These are phyloP conservation scores for Cettia cetti DNA, from an alignment of 2,113 vertebrate species.

Conservation along the genomic window DNA sequence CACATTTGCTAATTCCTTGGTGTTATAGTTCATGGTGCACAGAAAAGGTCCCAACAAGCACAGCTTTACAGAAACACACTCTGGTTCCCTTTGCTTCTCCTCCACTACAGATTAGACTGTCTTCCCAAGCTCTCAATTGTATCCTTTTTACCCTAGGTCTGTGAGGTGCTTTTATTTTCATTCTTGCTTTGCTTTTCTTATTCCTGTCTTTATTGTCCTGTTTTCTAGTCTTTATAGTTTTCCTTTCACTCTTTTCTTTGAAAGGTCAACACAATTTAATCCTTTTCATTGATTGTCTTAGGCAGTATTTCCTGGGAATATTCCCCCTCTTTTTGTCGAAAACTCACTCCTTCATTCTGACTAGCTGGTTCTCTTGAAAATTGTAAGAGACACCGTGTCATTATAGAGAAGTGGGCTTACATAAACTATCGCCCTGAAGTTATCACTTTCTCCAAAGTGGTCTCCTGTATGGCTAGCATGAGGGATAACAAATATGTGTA, in stretches of 20 bases:
- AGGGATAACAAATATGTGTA: neutral
- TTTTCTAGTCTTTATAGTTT: no score
- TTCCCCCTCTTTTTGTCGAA: no score
- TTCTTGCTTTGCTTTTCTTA: neutral
- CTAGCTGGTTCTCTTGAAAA: no score
- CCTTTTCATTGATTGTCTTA: no score
- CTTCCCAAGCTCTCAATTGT: neutral
- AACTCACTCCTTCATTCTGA: no score
- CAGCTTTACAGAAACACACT: neutral
- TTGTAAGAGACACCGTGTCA: no score
- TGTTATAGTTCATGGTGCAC: neutral
- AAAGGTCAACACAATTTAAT: no score
- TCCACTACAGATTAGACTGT: neutral
- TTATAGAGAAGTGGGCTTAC: no score
- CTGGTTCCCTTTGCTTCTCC: neutral
- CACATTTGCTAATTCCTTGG: neutral
- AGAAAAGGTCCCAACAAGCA: neutral
- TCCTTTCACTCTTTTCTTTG: no score
- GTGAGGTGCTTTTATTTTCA: neutral
- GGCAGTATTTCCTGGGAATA: no score
- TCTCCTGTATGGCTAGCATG: neutral
- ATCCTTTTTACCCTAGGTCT: neutral
- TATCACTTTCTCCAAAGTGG: neutral
- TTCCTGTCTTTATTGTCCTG: neutral
- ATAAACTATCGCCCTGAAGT: neutral